Conservation (phyloP, 1,140 invertebrate genomes). For the Holcopasites calliopsidis region DNA sequence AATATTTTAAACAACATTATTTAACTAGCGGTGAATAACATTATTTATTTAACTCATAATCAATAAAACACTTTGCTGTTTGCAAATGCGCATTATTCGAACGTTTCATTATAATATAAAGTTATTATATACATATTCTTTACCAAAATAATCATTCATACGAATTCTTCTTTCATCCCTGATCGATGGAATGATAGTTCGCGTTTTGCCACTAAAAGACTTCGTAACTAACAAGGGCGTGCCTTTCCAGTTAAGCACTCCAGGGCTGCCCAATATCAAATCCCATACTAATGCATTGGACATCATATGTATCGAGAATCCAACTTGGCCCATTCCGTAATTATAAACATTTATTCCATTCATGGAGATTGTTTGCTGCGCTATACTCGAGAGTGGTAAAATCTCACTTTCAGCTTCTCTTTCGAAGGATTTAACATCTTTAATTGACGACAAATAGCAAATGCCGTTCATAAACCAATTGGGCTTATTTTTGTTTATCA, state of each 20-base stretch:
- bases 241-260: conserved; percentile 81
- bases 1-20: no score
- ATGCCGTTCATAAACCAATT: conserved; percentile 73
- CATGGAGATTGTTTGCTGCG: neutral
- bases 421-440: conserved; percentile 34
- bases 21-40: no score
- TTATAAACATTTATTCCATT: conserved; percentile 27
- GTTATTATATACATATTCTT: conserved; percentile 11
- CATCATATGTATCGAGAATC: conserved; percentile 70
- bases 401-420: conserved; percentile 23
- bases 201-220: neutral
- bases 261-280: conserved; percentile 82
- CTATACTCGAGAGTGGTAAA: conserved; percentile 14
- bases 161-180: neutral
- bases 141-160: conserved; percentile 59
- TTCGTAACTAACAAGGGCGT: conserved; percentile 27
- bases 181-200: conserved; percentile 19
- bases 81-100: no score
- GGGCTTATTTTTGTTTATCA: neutral
- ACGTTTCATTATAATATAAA: no score
- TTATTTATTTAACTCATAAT: no score
- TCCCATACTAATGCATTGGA: conserved; percentile 32
- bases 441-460: conserved; percentile 72
- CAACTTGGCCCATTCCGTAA: conserved; percentile 68
- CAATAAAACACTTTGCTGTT: no score